These are phyloP conservation scores for rabbit (Oryctolagus cuniculus) DNA, from an alignment of 2,113 vertebrate genomes.

Conservation along the genomic window mOryCun1.1 NC_091453.1:127060001-127060500, in stretches of 20 bases:
- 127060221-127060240: not conserved
- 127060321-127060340: not conserved
- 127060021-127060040: no score
- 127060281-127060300: not conserved
- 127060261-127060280: not conserved
- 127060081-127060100: no score
- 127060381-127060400: constrained; percentile 1
- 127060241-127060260: not conserved
- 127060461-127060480: not conserved
- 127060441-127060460: not conserved
- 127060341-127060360: not conserved
- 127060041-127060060: not conserved
- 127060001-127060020: no score
- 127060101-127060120: not conserved
- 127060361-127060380: not conserved
- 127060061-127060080: no score
- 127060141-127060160: not conserved
- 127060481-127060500: not conserved
- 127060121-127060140: not conserved
- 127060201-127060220: not conserved
- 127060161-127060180: not conserved
- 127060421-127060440: constrained; percentile 11
- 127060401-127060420: not conserved
- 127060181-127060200: not conserved
- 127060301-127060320: not conserved